phyloP scores from a whole-genome alignment of 2,113 vertebrate genomes.

The Lampris incognitus region DNA sequence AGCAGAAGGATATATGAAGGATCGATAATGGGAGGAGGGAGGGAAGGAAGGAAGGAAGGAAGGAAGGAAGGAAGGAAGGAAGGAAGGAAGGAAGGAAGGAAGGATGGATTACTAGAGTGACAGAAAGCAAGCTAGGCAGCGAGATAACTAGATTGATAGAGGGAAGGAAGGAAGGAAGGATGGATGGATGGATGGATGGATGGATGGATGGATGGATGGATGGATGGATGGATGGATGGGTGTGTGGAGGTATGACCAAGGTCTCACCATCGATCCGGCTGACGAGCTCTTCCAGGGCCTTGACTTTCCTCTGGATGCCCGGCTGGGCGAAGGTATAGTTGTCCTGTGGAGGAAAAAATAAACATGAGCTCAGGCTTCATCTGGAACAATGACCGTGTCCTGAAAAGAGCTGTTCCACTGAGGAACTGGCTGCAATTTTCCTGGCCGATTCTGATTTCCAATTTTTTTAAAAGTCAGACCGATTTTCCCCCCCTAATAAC shows the following conservation, averaged over 20 bases:
- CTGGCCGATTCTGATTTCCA: too few relatives aligned
- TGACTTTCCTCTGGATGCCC: conserved; percentile 97
- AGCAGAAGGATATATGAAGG: too few relatives aligned
- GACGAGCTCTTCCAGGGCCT: conserved; percentile 93
- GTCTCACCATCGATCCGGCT: conserved; percentile 96
- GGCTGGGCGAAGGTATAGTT: conserved; percentile 99
- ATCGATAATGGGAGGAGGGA: neutral
- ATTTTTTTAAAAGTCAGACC: too few relatives aligned
- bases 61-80: too few relatives aligned
- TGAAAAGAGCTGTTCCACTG: neutral
- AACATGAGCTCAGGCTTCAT: neutral
- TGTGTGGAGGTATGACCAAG: conserved; percentile 34
- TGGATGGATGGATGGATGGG: conserved; percentile 34
- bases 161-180: conserved; percentile 31
- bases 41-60: neutral
- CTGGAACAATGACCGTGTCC: neutral
- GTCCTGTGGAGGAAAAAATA: conserved; percentile 82
- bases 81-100: neutral
- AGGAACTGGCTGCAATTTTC: too few relatives aligned
- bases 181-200: conserved; percentile 6
- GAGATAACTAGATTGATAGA: conserved; percentile 27
- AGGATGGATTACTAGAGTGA: neutral
- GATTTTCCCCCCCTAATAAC: too few relatives aligned
- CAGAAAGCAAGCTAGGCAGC: neutral
- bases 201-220: conserved; percentile 11